Evolutionary conservation across 2,113 vertebrate genomes (phyloP).

Genomic region (Pelodiscus sinensis): DNA sequence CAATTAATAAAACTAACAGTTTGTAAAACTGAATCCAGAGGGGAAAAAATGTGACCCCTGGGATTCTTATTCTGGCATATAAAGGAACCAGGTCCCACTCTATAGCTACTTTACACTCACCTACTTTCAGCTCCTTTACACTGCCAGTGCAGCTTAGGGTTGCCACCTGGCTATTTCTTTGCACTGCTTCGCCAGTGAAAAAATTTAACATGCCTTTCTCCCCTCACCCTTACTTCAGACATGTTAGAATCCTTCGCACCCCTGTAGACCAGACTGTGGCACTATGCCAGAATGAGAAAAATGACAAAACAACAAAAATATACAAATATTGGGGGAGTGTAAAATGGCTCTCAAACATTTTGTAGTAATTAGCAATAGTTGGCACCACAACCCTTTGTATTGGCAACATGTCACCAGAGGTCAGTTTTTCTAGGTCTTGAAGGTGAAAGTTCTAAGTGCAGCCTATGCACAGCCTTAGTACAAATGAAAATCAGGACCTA

Average conservation of each 20-base stretch:
- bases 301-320: background rate
- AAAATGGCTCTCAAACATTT: background rate
- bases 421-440: background rate
- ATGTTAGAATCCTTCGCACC: background rate
- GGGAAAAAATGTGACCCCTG: background rate
- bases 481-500: background rate
- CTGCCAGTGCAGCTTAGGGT: background rate
- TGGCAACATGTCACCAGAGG: background rate
- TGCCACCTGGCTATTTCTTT: background rate
- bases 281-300: background rate
- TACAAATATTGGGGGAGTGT: background rate
- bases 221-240: background rate
- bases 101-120: background rate
- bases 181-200: background rate
- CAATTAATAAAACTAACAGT: background rate
- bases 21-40: background rate
- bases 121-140: background rate
- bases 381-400: background rate
- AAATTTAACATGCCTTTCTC: background rate
- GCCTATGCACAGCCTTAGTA: background rate
- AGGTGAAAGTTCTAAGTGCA: background rate
- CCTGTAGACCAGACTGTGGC: background rate
- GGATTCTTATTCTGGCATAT: background rate
- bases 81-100: background rate
- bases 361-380: background rate